Evolutionary conservation across 1,140 invertebrate species (phyloP), one percentile per base, ranked within the genome.

Genomic region (Drosophila pseudoobscura): DNA sequence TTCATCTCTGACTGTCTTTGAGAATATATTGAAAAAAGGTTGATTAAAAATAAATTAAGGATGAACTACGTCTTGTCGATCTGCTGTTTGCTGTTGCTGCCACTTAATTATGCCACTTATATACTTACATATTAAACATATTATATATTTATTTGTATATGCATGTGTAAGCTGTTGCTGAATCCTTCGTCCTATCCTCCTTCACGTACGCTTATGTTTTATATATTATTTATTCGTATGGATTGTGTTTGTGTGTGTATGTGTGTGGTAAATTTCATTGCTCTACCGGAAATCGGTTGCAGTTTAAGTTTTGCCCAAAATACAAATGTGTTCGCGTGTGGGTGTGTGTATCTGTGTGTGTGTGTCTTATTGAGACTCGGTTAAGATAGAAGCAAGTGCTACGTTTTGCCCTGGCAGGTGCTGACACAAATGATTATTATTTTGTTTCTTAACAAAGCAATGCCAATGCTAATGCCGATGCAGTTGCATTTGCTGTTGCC

Each of bases 61-160:
- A 72, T 57, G 71, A 65, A 54, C 54, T 73, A 44, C 60, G 35
- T 39, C 35, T 15, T 56, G 47, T 68, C 68, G 52, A 47, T 75
- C 60, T 63, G 66, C 41, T 31, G 51, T 44, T 60, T 63, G 57
- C 61, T 73, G 66, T 63, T 63, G 57, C 61, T 73, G 66, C 54
- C 80, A 65, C 74, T 78, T 78, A 78, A 78, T 78, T 78, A 78
- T 78, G 78, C 78, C 78, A 78, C 75, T 83, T 83, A 71, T 84
- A 70, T 82, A 80, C 75, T 84, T 84, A 83, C 80, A 83, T 66
- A 68, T 84, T 79, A 83, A 79, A 83, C 75, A 84, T 83, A 83
- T 78, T 78, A 68, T 77, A 64, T 75, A 59, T 63, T 80, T 71
- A 53, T 61, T 75, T 61, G 51, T 75, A 75, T 76, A 74, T 84